Percentiles rank a stretch among this genome's conserved stretches.
phyloP scores from a whole-genome alignment of 2,888 invertebrate species.

The Cheilosia variabilis region DNA sequence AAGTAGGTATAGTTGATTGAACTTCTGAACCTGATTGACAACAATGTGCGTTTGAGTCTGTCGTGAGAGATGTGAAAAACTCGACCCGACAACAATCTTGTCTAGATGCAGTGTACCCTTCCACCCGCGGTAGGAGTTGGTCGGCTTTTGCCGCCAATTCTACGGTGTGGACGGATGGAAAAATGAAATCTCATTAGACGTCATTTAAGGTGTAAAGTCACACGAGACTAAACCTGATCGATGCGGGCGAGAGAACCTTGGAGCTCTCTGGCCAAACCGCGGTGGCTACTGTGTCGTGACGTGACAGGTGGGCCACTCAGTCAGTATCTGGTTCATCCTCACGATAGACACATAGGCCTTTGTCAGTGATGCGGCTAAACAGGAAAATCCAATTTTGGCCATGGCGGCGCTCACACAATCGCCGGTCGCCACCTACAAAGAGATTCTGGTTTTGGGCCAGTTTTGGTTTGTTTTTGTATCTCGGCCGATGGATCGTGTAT shows the following conservation, averaged over 20 bases:
- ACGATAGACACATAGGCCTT: slow-evolving; percentile 19
- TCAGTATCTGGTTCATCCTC: slow-evolving; percentile 52
- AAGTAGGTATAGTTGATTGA: slow-evolving; percentile 64
- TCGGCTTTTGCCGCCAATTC: slow-evolving; percentile 57
- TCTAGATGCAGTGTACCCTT: slow-evolving; percentile 7
- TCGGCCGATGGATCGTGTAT: slow-evolving; percentile 30
- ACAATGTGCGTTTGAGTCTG: slow-evolving; percentile 69
- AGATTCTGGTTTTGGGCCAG: slow-evolving; percentile 49
- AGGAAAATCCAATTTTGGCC: slow-evolving; percentile 61
- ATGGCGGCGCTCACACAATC: slow-evolving; percentile 9
- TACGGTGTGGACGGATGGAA: slow-evolving; percentile 27
- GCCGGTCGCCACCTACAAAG: slow-evolving; percentile 48
- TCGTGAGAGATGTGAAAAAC: slow-evolving; percentile 58
- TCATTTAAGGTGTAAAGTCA: slow-evolving; percentile 71
- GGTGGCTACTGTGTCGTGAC: slow-evolving; percentile 10
- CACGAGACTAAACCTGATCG: slow-evolving; percentile 66
- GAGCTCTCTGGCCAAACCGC: slow-evolving; percentile 20
- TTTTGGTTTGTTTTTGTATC: slow-evolving; percentile 35
- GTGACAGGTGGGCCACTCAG: slow-evolving; percentile 36
- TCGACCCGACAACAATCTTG: slow-evolving; percentile 69
- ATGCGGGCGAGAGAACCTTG: slow-evolving; percentile 68
- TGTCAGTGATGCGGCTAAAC: slow-evolving; percentile 30
- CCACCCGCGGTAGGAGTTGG: not conserved
- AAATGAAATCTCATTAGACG: slow-evolving; percentile 63
- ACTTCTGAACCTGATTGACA: slow-evolving; percentile 76